Conservation (phyloP, 1,140 invertebrate genomes). For the Cydia pomonella region DNA sequence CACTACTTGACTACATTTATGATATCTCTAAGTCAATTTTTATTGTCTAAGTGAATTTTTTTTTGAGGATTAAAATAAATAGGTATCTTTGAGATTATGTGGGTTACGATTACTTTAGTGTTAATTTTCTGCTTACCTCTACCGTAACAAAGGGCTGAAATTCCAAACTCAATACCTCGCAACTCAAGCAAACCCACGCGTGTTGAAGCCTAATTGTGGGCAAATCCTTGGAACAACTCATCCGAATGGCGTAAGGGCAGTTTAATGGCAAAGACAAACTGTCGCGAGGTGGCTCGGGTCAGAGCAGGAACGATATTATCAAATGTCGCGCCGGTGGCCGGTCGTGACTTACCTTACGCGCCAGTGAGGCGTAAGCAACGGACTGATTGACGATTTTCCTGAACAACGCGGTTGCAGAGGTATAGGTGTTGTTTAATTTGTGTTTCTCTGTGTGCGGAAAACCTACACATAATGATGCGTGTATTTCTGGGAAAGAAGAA, state of each 20-base stretch:
- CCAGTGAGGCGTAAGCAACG: constrained; percentile 39
- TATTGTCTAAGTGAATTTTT: too few species aligned
- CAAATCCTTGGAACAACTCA: neutral
- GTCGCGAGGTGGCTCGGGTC: constrained; percentile 66
- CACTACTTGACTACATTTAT: too few species aligned
- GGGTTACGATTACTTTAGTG: too few species aligned
- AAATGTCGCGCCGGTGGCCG: constrained; percentile 72
- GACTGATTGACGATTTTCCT: constrained; percentile 4
- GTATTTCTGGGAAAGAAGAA: too few species aligned
- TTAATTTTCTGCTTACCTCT: too few species aligned
- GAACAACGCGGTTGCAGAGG: neutral
- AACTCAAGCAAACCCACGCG: constrained; percentile 10
- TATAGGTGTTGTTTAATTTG: neutral
- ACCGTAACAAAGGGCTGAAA: neutral
- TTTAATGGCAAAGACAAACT: constrained; percentile 51
- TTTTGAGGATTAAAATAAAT: too few species aligned
- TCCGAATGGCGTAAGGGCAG: constrained; percentile 32
- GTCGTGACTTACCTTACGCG: constrained; percentile 78
- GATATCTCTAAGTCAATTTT: too few species aligned
- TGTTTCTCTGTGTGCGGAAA: neutral
- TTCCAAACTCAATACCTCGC: neutral
- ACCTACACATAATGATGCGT: neutral
- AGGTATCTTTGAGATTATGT: too few species aligned
- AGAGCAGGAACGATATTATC: constrained; percentile 75
- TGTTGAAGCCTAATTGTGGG: constrained; percentile 10